Conservation (phyloP, 2,113 vertebrate genomes). For the Leptocoma aspasia region DNA sequence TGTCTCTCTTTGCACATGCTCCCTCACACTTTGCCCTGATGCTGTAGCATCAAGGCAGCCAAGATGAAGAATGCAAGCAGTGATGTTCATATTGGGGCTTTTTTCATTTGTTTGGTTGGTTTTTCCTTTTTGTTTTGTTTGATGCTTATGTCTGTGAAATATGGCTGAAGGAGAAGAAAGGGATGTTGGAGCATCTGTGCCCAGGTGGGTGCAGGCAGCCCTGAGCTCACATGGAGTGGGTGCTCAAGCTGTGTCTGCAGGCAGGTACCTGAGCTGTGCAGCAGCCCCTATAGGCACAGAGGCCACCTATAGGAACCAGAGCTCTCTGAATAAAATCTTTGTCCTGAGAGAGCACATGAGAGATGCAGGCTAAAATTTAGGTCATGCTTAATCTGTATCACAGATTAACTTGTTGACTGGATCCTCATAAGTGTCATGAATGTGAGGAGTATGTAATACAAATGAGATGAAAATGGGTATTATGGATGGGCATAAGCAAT, state of each 20-base stretch:
- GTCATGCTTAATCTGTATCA: not conserved
- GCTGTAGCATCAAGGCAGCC: not conserved
- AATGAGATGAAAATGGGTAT: not conserved
- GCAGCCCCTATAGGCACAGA: not conserved
- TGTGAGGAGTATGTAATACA: not conserved
- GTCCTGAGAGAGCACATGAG: not conserved
- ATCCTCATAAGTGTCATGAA: not conserved
- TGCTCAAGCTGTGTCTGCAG: not conserved
- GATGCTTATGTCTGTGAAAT: not conserved
- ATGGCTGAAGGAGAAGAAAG: not conserved
- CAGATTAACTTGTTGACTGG: not conserved
- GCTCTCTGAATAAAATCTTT: not conserved
- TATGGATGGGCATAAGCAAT: not conserved
- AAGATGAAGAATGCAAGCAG: not conserved
- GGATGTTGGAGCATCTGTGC: not conserved
- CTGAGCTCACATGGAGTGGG: fast-evolving
- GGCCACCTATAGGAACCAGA: not conserved
- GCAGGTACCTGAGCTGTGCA: not conserved
- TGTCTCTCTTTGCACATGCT: not conserved
- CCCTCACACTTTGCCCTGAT: not conserved
- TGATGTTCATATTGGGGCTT: not conserved
- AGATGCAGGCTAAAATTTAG: not conserved
- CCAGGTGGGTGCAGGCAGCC: not conserved
- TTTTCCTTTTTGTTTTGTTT: not conserved
- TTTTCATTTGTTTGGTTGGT: not conserved